These are phyloP conservation scores for Plecturocebus donacophilus DNA, from an alignment of 2,113 vertebrate genomes.

Conservation along the genomic window DNA sequence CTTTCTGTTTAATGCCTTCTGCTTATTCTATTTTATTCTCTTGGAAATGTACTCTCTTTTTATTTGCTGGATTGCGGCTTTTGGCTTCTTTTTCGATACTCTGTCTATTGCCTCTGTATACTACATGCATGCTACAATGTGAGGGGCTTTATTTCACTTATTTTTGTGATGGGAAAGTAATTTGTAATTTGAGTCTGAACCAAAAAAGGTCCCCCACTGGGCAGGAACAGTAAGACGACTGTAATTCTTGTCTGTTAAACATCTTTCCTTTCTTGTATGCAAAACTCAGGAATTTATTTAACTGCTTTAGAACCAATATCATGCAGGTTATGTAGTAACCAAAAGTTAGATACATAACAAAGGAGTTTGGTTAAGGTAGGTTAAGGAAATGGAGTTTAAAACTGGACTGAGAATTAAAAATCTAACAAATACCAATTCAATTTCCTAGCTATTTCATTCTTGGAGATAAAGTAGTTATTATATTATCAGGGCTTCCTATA, in stretches of 20 bases:
- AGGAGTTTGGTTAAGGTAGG: background rate
- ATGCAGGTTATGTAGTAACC: background rate
- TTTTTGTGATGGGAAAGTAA: conserved; percentile 54
- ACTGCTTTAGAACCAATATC: background rate
- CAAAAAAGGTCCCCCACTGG: background rate
- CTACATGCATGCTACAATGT: background rate
- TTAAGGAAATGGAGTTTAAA: background rate
- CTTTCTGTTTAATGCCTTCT: conserved; percentile 33
- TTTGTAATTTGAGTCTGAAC: conserved; percentile 28
- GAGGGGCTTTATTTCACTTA: conserved; percentile 34
- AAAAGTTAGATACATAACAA: background rate
- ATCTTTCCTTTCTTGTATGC: background rate
- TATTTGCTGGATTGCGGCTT: background rate
- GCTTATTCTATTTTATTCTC: background rate
- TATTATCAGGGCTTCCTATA: background rate
- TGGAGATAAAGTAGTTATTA: background rate
- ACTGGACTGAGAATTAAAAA: background rate
- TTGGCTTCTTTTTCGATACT: background rate
- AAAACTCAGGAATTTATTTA: background rate
- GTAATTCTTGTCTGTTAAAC: background rate
- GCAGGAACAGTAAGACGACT: background rate
- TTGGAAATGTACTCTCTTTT: background rate
- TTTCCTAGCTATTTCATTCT: background rate
- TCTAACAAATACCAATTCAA: background rate
- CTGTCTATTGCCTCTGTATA: background rate